These are phyloP conservation scores for Odontamblyopus rebecca DNA, from an alignment of 2,797 vertebrate genomes.

Conservation along the genomic window DNA sequence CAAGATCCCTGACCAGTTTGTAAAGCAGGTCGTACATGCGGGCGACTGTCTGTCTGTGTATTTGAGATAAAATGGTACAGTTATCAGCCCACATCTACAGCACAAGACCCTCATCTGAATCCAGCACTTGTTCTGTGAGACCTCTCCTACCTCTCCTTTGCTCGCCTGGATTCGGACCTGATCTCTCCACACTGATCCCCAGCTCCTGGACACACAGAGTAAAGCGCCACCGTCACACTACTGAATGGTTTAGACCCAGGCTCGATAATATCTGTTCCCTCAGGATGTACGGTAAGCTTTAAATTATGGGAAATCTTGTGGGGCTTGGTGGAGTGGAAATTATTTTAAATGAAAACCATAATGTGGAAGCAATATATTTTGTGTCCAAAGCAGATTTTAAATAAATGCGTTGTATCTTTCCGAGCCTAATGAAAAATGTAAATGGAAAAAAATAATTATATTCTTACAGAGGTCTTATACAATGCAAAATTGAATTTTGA, in stretches of 20 bases:
- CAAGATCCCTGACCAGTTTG: slow-evolving; percentile 40
- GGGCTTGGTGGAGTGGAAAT: slow-evolving; percentile 8
- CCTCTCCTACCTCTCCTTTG: slow-evolving; percentile 37
- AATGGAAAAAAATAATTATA: neutral
- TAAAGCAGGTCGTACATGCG: slow-evolving; percentile 2
- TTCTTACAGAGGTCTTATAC: neutral
- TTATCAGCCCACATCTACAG: slow-evolving; percentile 50
- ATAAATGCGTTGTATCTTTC: neutral
- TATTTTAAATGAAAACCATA: slow-evolving; percentile 11
- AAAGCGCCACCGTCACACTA: slow-evolving; percentile 39
- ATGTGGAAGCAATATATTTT: neutral
- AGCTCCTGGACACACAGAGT: slow-evolving; percentile 42
- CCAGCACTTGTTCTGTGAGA: slow-evolving; percentile 38
- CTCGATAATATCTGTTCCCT: slow-evolving; percentile 44
- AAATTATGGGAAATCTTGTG: slow-evolving; percentile 20
- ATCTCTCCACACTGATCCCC: slow-evolving; percentile 25
- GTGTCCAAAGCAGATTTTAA: neutral
- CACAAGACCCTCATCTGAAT: slow-evolving; percentile 47
- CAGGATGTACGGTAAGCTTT: slow-evolving; percentile 25
- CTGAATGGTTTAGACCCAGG: slow-evolving; percentile 38
- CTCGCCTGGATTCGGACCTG: slow-evolving; percentile 59
- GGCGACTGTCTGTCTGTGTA: slow-evolving; percentile 31
- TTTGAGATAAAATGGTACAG: slow-evolving; percentile 30
- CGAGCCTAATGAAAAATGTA: neutral
- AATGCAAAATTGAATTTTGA: no score